phyloP scores from a whole-genome alignment of 2,797 vertebrate genomes.

The Cryptoprocta ferox region DNA sequence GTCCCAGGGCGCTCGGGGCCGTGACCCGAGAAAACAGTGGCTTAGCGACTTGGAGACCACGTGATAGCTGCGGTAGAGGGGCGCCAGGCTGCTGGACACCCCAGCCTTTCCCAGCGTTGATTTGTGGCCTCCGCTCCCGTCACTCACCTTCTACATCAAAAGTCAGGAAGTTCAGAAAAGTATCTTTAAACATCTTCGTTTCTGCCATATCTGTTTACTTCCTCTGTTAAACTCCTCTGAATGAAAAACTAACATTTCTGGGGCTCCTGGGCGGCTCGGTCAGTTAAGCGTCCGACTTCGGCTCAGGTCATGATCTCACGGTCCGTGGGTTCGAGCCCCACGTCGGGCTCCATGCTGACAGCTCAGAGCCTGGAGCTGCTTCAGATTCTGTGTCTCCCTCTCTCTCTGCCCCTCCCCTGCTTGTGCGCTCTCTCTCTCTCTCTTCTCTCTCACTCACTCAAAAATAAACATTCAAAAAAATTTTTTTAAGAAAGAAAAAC shows the following conservation, averaged over 20 bases:
- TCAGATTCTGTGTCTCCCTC: too few species aligned
- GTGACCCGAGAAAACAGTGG: background rate
- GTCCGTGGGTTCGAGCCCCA: too few species aligned
- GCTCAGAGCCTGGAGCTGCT: too few species aligned
- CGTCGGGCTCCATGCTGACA: too few species aligned
- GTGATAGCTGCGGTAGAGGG: accelerated
- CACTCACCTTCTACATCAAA: background rate
- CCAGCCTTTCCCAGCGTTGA: background rate
- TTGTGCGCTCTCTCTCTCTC: too few species aligned
- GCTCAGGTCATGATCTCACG: too few species aligned
- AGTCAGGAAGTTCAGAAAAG: background rate
- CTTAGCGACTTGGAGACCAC: accelerated
- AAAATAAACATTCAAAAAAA: too few species aligned
- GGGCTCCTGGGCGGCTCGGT: too few species aligned
- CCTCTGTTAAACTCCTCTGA: background rate
- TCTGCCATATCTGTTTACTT: background rate
- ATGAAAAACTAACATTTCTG: background rate
- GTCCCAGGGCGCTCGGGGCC: background rate
- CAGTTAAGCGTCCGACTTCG: too few species aligned
- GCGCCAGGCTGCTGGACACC: background rate
- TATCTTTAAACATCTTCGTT: background rate
- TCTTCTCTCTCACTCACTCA: too few species aligned
- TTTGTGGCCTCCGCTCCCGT: background rate
- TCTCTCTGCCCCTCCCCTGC: too few species aligned
- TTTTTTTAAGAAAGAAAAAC: background rate